Conservation (phyloP, 2,888 invertebrate species). For the Alviniconcha strummeri region DNA sequence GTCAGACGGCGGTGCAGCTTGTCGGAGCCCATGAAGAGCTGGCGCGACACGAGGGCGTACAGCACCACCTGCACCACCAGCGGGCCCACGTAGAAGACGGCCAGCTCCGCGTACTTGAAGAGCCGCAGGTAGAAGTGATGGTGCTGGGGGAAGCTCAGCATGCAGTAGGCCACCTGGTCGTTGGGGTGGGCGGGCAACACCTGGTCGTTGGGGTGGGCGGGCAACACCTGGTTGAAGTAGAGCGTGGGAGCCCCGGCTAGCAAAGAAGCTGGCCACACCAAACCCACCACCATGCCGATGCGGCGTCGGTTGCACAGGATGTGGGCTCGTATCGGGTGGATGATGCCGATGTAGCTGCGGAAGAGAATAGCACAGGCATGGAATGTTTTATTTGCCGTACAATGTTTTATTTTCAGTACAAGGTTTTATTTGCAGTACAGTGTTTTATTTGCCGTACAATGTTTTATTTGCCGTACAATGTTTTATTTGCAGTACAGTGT, state of each 20-base stretch:
- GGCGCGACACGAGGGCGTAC: conserved; percentile 68
- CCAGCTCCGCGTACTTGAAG: conserved; percentile 70
- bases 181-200: conserved; percentile 51
- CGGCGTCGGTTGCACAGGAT: conserved; percentile 70
- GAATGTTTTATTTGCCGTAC: no score
- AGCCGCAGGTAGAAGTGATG: conserved; percentile 53
- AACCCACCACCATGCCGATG: conserved; percentile 65
- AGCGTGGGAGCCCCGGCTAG: conserved; percentile 69
- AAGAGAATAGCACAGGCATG: no score
- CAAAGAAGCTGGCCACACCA: conserved; percentile 71
- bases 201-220: conserved; percentile 56
- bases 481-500: neutral
- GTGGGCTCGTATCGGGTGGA: conserved; percentile 73
- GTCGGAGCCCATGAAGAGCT: conserved; percentile 67
- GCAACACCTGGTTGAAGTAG: conserved; percentile 65
- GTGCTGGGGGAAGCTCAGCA: conserved; percentile 61
- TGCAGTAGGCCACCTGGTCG: conserved; percentile 63
- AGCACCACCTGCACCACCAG: conserved; percentile 65
- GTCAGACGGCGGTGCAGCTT: conserved; percentile 59
- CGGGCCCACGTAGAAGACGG: conserved; percentile 71
- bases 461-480: no score
- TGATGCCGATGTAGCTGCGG: conserved; percentile 73
- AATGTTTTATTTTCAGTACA: no score
- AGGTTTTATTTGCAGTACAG: neutral
- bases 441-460: neutral